phyloP scores from a whole-genome alignment of 2,797 vertebrate genomes.

The Cossypha heuglini region DNA sequence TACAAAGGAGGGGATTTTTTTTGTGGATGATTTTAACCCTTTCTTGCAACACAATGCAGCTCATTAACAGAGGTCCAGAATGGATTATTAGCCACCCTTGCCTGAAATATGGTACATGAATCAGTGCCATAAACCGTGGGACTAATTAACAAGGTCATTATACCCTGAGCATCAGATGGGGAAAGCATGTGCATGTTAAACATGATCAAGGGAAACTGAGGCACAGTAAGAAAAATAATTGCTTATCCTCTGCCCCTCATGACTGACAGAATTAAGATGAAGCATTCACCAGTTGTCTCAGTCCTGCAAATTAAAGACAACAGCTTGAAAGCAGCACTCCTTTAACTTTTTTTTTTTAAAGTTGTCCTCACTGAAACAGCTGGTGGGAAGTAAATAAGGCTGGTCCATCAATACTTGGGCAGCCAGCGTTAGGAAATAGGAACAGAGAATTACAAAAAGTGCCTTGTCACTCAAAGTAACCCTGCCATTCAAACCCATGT shows the following conservation, averaged over 20 bases:
- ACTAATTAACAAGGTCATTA: neutral
- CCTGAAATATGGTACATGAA: neutral
- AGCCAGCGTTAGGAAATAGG: neutral
- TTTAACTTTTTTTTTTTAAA: neutral
- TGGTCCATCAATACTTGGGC: neutral
- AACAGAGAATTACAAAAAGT: neutral
- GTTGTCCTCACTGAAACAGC: neutral
- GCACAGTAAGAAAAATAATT: neutral
- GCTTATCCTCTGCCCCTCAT: neutral
- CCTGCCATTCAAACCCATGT: neutral
- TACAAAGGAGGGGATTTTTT: constrained; percentile 14
- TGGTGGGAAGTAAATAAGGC: neutral
- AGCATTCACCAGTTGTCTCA: neutral
- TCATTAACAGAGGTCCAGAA: neutral
- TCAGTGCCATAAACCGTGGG: neutral
- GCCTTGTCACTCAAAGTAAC: neutral
- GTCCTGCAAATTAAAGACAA: neutral
- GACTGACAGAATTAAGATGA: neutral
- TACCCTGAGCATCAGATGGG: neutral
- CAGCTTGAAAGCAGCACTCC: neutral
- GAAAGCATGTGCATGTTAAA: neutral
- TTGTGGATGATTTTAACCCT: constrained; percentile 45
- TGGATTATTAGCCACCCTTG: neutral
- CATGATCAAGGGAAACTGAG: neutral
- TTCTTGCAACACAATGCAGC: neutral